Conservation (phyloP, 2,113 vertebrate species). For the Chloebia gouldiae region DNA sequence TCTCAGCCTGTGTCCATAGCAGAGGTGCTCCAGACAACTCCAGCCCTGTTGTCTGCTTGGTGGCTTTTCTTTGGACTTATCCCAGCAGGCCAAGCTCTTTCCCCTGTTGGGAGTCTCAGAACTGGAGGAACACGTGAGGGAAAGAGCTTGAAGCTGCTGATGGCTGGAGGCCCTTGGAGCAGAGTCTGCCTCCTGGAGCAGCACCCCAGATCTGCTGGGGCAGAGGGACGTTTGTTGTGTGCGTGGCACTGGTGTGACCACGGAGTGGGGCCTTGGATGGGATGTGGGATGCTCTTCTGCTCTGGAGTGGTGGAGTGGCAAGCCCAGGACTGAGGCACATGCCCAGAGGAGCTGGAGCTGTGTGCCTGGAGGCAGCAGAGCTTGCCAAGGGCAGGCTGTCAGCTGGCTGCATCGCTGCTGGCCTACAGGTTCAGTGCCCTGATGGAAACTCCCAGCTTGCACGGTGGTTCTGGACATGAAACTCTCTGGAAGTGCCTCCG, state of each 20-base stretch:
- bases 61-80: background rate
- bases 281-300: background rate
- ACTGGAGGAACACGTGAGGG: rapidly evolving
- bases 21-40: background rate
- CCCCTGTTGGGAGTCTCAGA: rapidly evolving
- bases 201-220: background rate
- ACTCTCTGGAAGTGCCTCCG: background rate
- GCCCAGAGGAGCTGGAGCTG: background rate
- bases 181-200: background rate
- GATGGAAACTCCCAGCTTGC: background rate
- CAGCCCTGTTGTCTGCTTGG: background rate
- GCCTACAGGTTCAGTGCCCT: background rate
- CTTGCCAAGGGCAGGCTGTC: background rate
- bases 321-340: background rate
- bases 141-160: background rate
- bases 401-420: background rate
- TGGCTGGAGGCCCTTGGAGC: background rate
- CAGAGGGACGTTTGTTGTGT: background rate
- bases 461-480: background rate
- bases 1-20: background rate
- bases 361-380: background rate
- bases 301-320: background rate
- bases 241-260: background rate
- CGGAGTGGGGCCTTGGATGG: background rate
- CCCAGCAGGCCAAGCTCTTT: background rate